phyloP scores from a whole-genome alignment of 2,113 vertebrate species.

The Atlantisia rogersi region DNA sequence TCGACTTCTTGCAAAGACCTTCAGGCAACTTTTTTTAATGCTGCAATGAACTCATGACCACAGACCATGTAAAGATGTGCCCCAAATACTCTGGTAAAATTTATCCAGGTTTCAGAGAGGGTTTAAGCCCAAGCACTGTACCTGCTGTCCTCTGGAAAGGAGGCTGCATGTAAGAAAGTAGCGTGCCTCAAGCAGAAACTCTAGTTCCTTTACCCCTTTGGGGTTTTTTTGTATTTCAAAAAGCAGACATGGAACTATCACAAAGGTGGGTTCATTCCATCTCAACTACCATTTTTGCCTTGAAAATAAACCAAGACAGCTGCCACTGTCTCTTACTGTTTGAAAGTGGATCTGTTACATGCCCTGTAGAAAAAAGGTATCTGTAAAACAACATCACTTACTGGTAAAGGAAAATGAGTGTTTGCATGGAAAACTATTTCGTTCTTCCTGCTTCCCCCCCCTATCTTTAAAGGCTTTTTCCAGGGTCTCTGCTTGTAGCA shows the following conservation, averaged over 20 bases:
- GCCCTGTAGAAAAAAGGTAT: background rate
- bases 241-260: background rate
- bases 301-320: background rate
- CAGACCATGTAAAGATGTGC: background rate
- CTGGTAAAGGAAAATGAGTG: background rate
- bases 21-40: background rate
- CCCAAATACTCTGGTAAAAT: background rate
- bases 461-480: too few relatives aligned
- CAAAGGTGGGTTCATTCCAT: background rate
- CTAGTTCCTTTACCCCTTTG: background rate
- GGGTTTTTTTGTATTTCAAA: background rate
- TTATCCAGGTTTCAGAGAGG: background rate
- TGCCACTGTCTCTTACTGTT: background rate
- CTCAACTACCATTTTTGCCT: background rate
- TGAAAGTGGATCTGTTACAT: background rate
- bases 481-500: background rate
- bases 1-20: background rate
- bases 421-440: background rate
- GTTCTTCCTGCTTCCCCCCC: background rate
- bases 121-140: background rate
- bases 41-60: accelerated
- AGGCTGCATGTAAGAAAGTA: background rate
- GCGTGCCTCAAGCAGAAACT: background rate
- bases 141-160: background rate
- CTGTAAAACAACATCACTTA: background rate